Evolutionary conservation across 1,140 invertebrate species (phyloP).

Genomic region (honey bee (Apis mellifera)): Amel_HAv3.1 CM009932.2:3845001-3845500

Average conservation of each 20-base stretch:
- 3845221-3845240: not conserved
- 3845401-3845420: conserved; percentile 14
- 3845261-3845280: not conserved
- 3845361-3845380: not conserved
- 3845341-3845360: not conserved
- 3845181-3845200: not conserved
- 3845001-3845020: too few relatives aligned
- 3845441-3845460: not conserved
- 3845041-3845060: too few relatives aligned
- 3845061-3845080: too few relatives aligned
- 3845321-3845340: conserved; percentile 2
- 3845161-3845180: too few relatives aligned
- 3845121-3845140: too few relatives aligned
- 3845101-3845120: too few relatives aligned
- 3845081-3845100: too few relatives aligned
- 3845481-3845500: not conserved
- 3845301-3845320: not conserved
- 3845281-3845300: conserved; percentile 11
- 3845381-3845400: conserved; percentile 9
- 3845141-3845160: too few relatives aligned
- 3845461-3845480: conserved; percentile 14
- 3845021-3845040: too few relatives aligned
- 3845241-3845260: not conserved
- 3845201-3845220: not conserved
- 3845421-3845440: not conserved